A percentile compares a stretch with the other conserved stretches of the same genome.
phyloP scores from a whole-genome alignment of 2,888 invertebrate genomes.

The Anoplius nigerrimus region DNA sequence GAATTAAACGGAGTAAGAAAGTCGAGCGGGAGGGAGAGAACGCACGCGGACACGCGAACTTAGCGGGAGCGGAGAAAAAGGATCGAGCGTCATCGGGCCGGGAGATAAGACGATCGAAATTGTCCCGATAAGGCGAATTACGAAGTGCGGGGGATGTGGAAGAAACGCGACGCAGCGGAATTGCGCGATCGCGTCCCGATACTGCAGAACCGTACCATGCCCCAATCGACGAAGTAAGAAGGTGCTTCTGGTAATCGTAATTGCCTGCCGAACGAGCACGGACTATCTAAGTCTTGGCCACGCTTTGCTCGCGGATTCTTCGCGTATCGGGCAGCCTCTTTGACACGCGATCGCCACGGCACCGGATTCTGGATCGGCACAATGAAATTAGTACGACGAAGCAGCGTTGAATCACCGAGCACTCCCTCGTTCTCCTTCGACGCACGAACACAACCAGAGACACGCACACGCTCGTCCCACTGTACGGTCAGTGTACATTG shows the following conservation, averaged over 20 bases:
- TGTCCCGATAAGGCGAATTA: no score
- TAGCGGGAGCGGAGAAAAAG: not conserved
- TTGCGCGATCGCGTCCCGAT: not conserved
- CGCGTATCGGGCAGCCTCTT: not conserved
- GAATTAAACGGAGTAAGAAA: not conserved
- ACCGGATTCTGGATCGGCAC: constrained; percentile 25
- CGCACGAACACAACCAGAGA: constrained; percentile 8
- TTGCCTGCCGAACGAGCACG: not conserved
- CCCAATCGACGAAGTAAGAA: not conserved
- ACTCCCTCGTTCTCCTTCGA: constrained; percentile 5
- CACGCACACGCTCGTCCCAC: constrained; percentile 9
- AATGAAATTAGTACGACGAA: constrained; percentile 44
- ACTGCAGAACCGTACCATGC: not conserved
- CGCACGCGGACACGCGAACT: not conserved
- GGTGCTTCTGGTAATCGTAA: constrained; percentile 4
- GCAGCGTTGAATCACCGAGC: constrained; percentile 7
- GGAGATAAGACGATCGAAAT: no score
- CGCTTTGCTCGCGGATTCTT: not conserved
- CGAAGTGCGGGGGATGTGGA: constrained; percentile 2
- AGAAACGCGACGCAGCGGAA: not conserved
- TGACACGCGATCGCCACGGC: not conserved
- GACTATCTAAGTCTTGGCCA: not conserved
- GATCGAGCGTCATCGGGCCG: not conserved
- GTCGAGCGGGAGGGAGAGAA: not conserved
- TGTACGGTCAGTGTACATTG: constrained; percentile 31